Percentiles rank a stretch among this genome's conserved stretches.
phyloP scores from a whole-genome alignment of 2,888 invertebrate genomes.

The Notocelia uddmanniana region DNA sequence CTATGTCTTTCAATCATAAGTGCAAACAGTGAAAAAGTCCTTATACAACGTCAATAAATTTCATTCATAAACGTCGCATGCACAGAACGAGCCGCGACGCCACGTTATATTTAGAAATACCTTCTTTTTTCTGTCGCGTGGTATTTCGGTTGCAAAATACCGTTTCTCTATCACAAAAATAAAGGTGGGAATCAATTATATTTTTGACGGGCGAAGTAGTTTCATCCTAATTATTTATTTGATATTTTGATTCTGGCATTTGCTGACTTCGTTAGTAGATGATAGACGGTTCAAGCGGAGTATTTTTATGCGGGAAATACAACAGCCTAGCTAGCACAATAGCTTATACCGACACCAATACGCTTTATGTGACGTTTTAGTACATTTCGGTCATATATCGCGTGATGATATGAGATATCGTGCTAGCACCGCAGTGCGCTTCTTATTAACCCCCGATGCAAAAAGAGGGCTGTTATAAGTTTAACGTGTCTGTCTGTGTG shows the following conservation, averaged over 20 bases:
- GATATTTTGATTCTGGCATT: not conserved
- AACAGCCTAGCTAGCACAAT: too few species aligned
- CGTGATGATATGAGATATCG: too few species aligned
- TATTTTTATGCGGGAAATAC: too few species aligned
- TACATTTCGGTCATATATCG: too few species aligned
- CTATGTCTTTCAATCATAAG: not conserved
- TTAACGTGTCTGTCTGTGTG: too few species aligned
- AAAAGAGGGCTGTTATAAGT: too few species aligned
- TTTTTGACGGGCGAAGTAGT: constrained; percentile 20
- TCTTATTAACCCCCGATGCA: too few species aligned
- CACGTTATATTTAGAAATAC: constrained; percentile 66
- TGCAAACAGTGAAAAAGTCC: constrained; percentile 39
- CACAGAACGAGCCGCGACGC: constrained; percentile 57
- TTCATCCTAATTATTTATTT: not conserved
- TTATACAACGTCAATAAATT: constrained; percentile 54
- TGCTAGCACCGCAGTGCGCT: too few species aligned
- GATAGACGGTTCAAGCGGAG: not conserved
- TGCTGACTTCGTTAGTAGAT: not conserved
- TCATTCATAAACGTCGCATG: constrained; percentile 66
- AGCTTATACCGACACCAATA: too few species aligned
- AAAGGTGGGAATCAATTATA: constrained; percentile 34
- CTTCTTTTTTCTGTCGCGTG: constrained; percentile 67
- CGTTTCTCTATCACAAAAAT: constrained; percentile 55
- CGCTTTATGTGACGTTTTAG: too few species aligned
- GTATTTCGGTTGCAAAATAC: constrained; percentile 76